Conservation (phyloP, 2,888 invertebrate species). For the Germaria angustata region DNA sequence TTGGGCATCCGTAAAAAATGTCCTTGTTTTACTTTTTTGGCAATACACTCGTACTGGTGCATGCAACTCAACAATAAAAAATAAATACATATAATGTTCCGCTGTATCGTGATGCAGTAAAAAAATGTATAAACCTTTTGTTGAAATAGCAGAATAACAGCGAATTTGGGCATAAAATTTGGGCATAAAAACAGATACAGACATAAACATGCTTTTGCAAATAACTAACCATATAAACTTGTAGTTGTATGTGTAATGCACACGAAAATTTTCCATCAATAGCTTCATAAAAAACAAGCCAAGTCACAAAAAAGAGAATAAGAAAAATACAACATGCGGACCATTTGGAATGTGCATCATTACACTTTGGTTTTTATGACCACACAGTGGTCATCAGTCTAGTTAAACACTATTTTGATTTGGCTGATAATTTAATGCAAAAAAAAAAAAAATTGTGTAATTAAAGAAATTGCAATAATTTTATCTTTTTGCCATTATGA, state of each 20-base stretch:
- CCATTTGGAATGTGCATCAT: conserved; percentile 16
- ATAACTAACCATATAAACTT: conserved; percentile 6
- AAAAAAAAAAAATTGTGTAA: too few relatives aligned
- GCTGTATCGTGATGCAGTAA: conserved; percentile 29
- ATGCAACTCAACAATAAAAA: conserved; percentile 27
- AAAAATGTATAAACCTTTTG: conserved; percentile 29
- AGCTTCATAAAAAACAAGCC: conserved; percentile 15
- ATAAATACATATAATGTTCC: background rate
- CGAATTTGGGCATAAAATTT: conserved; percentile 19
- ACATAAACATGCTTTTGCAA: background rate
- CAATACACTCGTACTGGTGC: background rate
- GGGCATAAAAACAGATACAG: background rate
- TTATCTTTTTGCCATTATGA: too few relatives aligned
- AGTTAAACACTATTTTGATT: background rate
- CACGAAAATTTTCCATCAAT: background rate
- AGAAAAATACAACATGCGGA: conserved; percentile 4
- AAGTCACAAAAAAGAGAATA: background rate
- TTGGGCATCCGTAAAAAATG: conserved; percentile 20
- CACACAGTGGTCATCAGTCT: background rate
- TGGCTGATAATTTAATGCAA: too few relatives aligned
- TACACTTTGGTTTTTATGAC: conserved; percentile 3
- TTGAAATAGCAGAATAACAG: conserved; percentile 30
- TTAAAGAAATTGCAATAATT: too few relatives aligned
- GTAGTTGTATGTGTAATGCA: background rate
- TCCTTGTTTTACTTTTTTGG: conserved; percentile 9